Base-by-base conservation (phyloP, 2,888 invertebrate species). In the Chrysomela aeneicollis region DNA sequence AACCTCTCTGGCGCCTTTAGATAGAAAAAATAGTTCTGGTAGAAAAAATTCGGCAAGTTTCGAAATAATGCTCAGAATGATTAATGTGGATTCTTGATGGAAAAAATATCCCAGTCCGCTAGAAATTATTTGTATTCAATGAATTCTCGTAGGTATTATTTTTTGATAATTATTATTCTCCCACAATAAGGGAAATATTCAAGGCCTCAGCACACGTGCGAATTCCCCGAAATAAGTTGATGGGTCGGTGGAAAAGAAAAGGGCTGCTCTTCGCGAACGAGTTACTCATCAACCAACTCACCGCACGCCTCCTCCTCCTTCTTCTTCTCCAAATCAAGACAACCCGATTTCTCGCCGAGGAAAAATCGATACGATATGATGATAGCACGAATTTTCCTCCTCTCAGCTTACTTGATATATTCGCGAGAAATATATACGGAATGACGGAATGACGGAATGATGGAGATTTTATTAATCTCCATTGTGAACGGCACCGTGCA, bases 181-280 rank as follows among this genome's bases (percentile, higher is more conserved):
- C n/a, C n/a, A n/a, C n/a, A n/a, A n/a, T n/a, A n/a, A n/a, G n/a
- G n/a, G n/a, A n/a, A n/a, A n/a, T n/a, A n/a, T n/a, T n/a, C n/a
- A n/a, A n/a, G n/a, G n/a, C n/a, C n/a, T n/a, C n/a, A n/a, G n/a
- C n/a, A n/a, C n/a, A n/a, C n/a, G n/a, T n/a, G n/a, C n/a, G n/a
- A n/a, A n/a, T n/a, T n/a, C n/a, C n/a, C n/a, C n/a, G 81, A 81
- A 81, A 81, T 81, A 79, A 81, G 81, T 80, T 80, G 81, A 81
- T 81, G 81, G 79, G 79, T 79, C 77, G 78, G 70, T 73, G 76
- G 78, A 77, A 80, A 80, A 79, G 79, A 80, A 80, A 81, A 80
- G 78, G 77, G 79, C 78, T 75, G 77, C 78, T 77, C 79, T 77
- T 80, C 79, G 79, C 79, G 79, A 81, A 80, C 79, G 80, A 80